phyloP scores from a whole-genome alignment of 1,140 invertebrate species.

The Drosophila kohkoa region DNA sequence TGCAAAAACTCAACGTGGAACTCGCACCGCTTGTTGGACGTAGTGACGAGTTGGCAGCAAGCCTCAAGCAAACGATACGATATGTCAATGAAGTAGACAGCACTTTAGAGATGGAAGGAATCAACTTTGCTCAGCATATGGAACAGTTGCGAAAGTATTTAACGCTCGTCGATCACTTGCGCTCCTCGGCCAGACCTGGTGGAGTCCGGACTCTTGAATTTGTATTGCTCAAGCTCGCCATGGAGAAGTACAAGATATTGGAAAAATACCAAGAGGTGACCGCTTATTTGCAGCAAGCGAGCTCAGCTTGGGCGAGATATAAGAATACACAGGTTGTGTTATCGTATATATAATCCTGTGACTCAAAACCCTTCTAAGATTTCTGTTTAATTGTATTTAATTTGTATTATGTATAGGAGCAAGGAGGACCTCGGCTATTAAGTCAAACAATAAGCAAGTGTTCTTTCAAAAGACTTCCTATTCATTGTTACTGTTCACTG shows the following conservation, averaged over 20 bases:
- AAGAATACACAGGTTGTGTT: slow-evolving; percentile 57
- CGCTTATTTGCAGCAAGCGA: slow-evolving; percentile 43
- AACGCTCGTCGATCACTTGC: slow-evolving; percentile 48
- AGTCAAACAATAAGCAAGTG: slow-evolving; percentile 43
- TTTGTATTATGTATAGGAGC: slow-evolving; percentile 3
- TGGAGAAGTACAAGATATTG: slow-evolving; percentile 63
- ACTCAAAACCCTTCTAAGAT: neutral
- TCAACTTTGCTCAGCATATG: slow-evolving; percentile 47
- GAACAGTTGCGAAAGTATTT: slow-evolving; percentile 60
- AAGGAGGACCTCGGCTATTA: slow-evolving; percentile 9
- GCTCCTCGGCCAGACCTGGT: slow-evolving; percentile 35
- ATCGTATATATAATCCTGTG: slow-evolving; percentile 30
- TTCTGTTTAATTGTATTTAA: slow-evolving; percentile 9
- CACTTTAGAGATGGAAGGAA: slow-evolving; percentile 34
- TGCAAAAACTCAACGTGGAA: slow-evolving; percentile 62
- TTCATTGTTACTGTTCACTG: slow-evolving; percentile 41
- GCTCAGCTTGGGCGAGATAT: slow-evolving; percentile 51
- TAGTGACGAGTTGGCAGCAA: slow-evolving; percentile 60
- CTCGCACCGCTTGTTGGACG: slow-evolving; percentile 61
- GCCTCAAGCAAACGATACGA: slow-evolving; percentile 61
- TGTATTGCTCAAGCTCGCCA: slow-evolving; percentile 59
- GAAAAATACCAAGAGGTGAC: slow-evolving; percentile 45
- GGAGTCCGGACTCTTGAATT: slow-evolving; percentile 62
- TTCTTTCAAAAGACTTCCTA: slow-evolving; percentile 63
- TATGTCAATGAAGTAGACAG: slow-evolving; percentile 67